phyloP scores from a whole-genome alignment of 1,140 invertebrate genomes.

The Teleopsis dalmanni region DNA sequence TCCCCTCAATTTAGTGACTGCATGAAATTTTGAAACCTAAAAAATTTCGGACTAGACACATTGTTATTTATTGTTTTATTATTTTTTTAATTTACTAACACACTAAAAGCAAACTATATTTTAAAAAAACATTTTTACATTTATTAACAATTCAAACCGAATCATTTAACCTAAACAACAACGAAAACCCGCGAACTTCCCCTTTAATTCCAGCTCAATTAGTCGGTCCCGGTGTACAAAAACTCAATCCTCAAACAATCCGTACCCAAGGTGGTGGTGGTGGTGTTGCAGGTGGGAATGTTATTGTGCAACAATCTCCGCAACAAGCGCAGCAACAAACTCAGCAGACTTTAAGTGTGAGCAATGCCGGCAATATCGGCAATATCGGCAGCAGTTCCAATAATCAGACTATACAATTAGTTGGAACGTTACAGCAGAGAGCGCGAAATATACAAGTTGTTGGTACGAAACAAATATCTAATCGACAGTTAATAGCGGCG shows the following conservation, averaged over 20 bases:
- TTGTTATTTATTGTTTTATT: no score
- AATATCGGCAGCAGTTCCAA: slow-evolving; percentile 34
- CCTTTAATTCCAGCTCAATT: slow-evolving; percentile 53
- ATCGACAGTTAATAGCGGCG: slow-evolving; percentile 44
- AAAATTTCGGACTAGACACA: no score
- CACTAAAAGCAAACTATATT: no score
- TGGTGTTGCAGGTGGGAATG: slow-evolving; percentile 30
- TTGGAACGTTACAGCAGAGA: slow-evolving; percentile 53
- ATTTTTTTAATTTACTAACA: no score
- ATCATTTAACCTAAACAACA: slow-evolving; percentile 10
- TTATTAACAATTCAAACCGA: no score
- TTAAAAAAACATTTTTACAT: no score
- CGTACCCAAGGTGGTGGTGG: slow-evolving; percentile 42
- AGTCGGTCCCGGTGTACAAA: slow-evolving; percentile 56
- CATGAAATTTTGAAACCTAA: no score
- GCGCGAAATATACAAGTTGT: slow-evolving; percentile 50
- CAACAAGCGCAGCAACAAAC: slow-evolving; percentile 14
- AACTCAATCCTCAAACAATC: slow-evolving; percentile 54
- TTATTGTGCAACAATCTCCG: slow-evolving; percentile 11
- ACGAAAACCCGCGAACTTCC: slow-evolving; percentile 15
- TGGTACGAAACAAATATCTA: slow-evolving; percentile 45
- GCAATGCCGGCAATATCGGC: slow-evolving; percentile 31
- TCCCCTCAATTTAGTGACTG: no score
- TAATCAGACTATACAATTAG: slow-evolving; percentile 50
- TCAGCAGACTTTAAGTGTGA: slow-evolving; percentile 8